phyloP scores from a whole-genome alignment of 2,113 vertebrate species.

The Prochilodus magdalenae region DNA sequence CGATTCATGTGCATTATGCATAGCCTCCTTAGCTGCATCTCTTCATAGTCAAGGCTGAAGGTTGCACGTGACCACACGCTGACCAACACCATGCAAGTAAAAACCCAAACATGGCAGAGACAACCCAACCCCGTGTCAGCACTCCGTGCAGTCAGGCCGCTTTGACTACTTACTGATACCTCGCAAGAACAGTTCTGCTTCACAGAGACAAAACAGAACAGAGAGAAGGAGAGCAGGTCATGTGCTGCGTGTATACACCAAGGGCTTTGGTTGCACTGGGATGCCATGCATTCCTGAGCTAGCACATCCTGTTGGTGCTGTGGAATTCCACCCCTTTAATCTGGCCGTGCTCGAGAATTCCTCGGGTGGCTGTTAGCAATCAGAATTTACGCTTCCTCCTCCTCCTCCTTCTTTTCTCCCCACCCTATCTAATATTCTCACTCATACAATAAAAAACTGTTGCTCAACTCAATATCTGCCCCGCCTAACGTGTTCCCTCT shows the following conservation, averaged over 20 bases:
- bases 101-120: conserved; percentile 7
- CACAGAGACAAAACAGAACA: conserved; percentile 35
- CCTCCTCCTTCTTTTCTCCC: conserved; percentile 23
- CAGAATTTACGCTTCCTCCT: background rate
- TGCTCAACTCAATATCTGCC: background rate
- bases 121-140: conserved; percentile 7
- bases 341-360: conserved; percentile 59
- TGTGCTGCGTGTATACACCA: background rate
- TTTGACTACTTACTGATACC: conserved; percentile 80
- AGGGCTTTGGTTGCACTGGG: conserved; percentile 11
- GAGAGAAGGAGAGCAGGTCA: conserved; percentile 36
- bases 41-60: conserved; percentile 6
- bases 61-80: background rate
- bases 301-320: conserved; percentile 41
- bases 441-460: background rate
- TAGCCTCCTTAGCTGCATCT: background rate
- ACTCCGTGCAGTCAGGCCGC: conserved; percentile 62
- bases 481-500: too few species aligned
- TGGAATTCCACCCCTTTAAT: conserved; percentile 58
- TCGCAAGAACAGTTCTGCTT: conserved; percentile 80
- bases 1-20: background rate
- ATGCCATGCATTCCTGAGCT: conserved; percentile 53
- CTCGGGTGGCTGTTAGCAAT: conserved; percentile 58
- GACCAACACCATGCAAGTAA: conserved; percentile 33
- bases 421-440: background rate